Base-by-base conservation (phyloP, 2,797 vertebrate genomes). In the Naso thynnoides region DNA sequence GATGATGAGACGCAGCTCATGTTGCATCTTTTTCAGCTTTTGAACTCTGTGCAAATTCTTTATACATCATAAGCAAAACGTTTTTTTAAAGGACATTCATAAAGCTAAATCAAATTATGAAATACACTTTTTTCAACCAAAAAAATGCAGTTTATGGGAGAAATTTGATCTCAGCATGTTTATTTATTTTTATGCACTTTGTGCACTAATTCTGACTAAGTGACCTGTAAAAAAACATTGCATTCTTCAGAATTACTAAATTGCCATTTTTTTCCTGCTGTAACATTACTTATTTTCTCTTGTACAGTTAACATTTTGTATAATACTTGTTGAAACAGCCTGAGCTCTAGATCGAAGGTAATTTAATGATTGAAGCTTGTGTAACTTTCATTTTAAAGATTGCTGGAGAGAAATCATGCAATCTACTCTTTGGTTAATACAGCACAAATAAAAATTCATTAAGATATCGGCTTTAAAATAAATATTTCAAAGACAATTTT, bases 1-100 rank as follows among this genome's bases (percentile, higher is more conserved):
- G 72, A 84, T 70, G 74, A 80, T 8, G 41, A 79, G 76, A 76
- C 80, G 76, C 11, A 50, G 69, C 69, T 85, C 70, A 56, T 71
- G 38, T 59, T 59, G 36, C 8, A 7, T 48, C 67, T 59, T 72
- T 15, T 60, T 65, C 49, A 64, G 41, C 47, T 50, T 18, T 59
- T 6, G 23, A 48, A 47, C 36, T 31, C 33, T 8, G 33, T 10
- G n/a, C 6, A 29, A 52, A 36, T 63, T 50, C 54, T 31, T 45
- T 18, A 41, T 9, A 24, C 6, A 3, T 54, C 54, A 60, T 45
- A 13, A n/a, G 38, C 6, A 63, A 44, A 50, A 49, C 15, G 26
- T 38, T 21, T 55, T 26, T 10, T 42, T 21, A 3, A 8, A 7
- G 1, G 23, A 10, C 36, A 52, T 29, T 15, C 11, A 59, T 31